These are phyloP conservation scores for Cosmopolites sordidus DNA, from an alignment of 2,888 invertebrate genomes.

Conservation along the genomic window DNA sequence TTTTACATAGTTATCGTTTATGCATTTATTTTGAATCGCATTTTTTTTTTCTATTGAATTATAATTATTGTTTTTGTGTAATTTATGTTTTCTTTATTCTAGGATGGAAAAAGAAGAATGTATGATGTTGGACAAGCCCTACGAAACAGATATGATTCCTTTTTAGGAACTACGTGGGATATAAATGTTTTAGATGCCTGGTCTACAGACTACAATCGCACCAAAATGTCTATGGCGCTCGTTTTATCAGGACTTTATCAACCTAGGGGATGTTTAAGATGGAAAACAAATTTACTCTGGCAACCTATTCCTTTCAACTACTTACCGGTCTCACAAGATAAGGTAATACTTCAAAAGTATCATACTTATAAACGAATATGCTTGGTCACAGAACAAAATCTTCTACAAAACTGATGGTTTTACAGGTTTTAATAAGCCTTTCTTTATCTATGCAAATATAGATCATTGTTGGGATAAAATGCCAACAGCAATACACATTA, in stretches of 20 bases:
- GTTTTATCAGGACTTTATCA: conserved; percentile 66
- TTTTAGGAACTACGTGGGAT: conserved; percentile 56
- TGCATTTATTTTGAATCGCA: too few relatives aligned
- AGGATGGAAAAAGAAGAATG: conserved; percentile 16
- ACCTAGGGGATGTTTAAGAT: conserved; percentile 53
- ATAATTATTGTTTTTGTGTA: background rate
- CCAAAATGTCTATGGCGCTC: conserved; percentile 66
- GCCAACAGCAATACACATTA: too few relatives aligned
- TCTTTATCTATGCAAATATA: too few relatives aligned
- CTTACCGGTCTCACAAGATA: conserved; percentile 28
- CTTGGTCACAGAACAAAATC: too few relatives aligned
- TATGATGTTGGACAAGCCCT: conserved; percentile 56
- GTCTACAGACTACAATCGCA: conserved; percentile 64
- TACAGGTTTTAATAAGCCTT: too few relatives aligned
- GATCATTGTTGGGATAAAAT: too few relatives aligned
- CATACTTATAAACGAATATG: too few relatives aligned
- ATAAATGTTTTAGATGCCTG: conserved; percentile 53
- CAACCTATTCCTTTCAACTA: conserved; percentile 38
- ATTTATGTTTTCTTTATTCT: background rate
- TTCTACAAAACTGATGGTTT: too few relatives aligned
- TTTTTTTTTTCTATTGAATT: conserved; percentile 9
- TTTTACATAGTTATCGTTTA: too few relatives aligned
- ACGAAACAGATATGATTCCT: conserved; percentile 56
- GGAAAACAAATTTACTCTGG: conserved; percentile 49
- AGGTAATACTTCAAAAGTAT: conserved; percentile 26